Evolutionary conservation across 2,113 vertebrate species (phyloP), one percentile per base, ranked within the genome.

Genomic region (Hipposideros armiger): DNA sequence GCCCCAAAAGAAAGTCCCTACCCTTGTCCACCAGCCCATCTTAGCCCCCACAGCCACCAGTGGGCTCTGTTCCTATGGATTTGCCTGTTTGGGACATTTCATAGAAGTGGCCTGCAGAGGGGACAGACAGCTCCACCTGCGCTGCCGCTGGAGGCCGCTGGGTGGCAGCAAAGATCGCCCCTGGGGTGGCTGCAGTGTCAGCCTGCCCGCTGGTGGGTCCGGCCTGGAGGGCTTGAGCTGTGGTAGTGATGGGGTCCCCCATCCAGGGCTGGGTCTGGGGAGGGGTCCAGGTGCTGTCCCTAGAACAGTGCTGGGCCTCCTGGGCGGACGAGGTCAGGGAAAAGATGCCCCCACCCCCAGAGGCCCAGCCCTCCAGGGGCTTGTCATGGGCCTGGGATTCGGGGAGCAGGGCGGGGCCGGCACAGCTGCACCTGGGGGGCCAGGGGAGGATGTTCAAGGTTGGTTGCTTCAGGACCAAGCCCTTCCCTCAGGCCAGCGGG

Each of bases 161-260:
- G 97, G 88, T 97, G 97, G 95, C 97, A 96, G 96, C 97, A 98
- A 87, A 97, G 97, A 87, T 94, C 24, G 50, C 70, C 60, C 62
- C 36, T 89, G 17, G 58, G 0, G 7, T 19, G 54, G 54, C 52
- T 0, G 20, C 30, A 28, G 13, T n/a, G 2, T 58, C 16, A 0
- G 14, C 14, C 11, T 4, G 30, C 36, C 36, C 0, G 11, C 7
- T 0, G 4, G 47, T 4, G 20, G 11, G 36, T 36, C 36, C 36
- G 36, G 36, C 36, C 36, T 36, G 36, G 36, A 36, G 36, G 36
- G 36, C 36, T 36, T 36, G 36, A 36, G 36, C 36, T 36, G 36
- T 36, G 36, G 36, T 36, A 36, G 36, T 36, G 36, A 36, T 36
- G 36, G 36, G 36, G 36, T 36, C 36, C 36, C 36, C 62, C 52